phyloP scores from a whole-genome alignment of 2,113 vertebrate species.

The Otocyon megalotis region DNA sequence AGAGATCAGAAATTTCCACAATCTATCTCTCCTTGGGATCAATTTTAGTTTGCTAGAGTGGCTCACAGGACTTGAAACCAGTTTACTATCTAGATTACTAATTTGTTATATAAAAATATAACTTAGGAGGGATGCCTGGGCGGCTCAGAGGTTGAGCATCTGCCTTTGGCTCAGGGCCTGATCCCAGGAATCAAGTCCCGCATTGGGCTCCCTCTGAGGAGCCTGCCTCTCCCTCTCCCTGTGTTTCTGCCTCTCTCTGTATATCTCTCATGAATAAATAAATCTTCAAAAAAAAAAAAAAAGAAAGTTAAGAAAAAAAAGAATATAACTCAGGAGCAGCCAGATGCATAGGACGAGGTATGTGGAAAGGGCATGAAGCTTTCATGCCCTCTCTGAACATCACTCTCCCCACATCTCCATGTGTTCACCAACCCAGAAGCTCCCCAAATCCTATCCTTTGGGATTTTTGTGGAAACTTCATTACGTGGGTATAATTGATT shows the following conservation, averaged over 20 bases:
- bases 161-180: too few species aligned
- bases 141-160: too few species aligned
- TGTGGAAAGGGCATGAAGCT: neutral
- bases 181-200: too few species aligned
- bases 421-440: neutral
- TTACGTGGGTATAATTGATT: neutral
- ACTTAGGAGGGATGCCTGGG: neutral
- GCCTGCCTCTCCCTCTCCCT: too few species aligned
- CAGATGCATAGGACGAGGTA: too few species aligned
- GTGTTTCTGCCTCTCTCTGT: too few species aligned
- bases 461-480: neutral
- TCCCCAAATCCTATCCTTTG: neutral
- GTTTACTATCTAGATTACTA: neutral
- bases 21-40: neutral
- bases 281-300: too few species aligned
- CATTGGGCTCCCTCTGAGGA: too few species aligned
- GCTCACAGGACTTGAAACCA: neutral
- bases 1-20: neutral
- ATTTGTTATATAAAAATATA: neutral
- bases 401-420: neutral
- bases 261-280: too few species aligned
- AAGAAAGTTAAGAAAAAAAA: neutral
- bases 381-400: neutral
- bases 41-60: neutral
- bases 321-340: neutral